A percentile compares a stretch with the other conserved stretches of the same genome.
phyloP scores from a whole-genome alignment of 2,113 vertebrate species.

The Laterallus jamaicensis region DNA sequence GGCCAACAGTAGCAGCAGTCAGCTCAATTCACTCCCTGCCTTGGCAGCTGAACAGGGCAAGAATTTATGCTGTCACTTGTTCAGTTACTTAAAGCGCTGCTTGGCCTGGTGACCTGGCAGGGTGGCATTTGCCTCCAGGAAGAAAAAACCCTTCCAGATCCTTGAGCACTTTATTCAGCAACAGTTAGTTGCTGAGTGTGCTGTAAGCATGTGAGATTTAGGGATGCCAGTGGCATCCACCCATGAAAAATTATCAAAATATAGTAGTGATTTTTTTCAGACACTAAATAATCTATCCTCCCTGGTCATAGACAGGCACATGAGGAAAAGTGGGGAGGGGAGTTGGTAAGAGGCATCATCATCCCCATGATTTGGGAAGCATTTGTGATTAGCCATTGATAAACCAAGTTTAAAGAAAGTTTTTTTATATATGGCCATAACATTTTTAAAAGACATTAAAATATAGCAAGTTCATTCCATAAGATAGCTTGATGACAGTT shows the following conservation, averaged over 20 bases:
- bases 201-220: accelerated
- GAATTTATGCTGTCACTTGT: constrained; percentile 15
- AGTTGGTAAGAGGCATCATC: background rate
- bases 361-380: background rate
- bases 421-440: background rate
- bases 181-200: background rate
- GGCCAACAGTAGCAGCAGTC: constrained; percentile 1
- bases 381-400: background rate
- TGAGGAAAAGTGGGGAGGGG: background rate
- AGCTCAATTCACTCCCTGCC: background rate
- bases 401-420: background rate
- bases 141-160: background rate
- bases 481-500: background rate
- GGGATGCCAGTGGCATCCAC: background rate
- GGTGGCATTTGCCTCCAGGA: constrained; percentile 4
- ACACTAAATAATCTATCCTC: background rate
- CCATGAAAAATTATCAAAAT: background rate
- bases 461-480: background rate
- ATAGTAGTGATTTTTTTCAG: background rate
- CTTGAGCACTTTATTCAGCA: background rate
- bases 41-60: constrained; percentile 13
- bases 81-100: background rate
- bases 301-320: background rate
- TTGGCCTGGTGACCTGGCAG: background rate
- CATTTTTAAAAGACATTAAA: background rate